phyloP scores from a whole-genome alignment of 2,113 vertebrate species.

The Paramormyrops kingsleyae region DNA sequence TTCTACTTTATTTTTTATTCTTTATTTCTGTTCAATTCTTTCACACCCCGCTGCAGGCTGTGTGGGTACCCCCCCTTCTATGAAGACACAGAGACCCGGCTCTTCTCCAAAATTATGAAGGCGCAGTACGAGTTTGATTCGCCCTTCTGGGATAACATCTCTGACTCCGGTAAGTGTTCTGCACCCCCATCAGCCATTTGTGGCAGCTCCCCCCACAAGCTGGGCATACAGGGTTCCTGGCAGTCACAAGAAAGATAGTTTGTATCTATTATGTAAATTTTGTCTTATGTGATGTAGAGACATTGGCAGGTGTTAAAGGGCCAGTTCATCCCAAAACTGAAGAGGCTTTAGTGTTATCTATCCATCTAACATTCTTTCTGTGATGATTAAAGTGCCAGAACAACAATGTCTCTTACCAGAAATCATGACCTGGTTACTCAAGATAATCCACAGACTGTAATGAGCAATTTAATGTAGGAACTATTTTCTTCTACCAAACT shows the following conservation, averaged over 20 bases:
- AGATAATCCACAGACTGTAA: background rate
- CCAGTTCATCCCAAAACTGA: background rate
- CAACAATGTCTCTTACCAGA: background rate
- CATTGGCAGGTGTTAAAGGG: background rate
- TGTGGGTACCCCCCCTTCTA: slow-evolving; percentile 97
- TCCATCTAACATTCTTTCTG: background rate
- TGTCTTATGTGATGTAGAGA: background rate
- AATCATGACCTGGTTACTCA: background rate
- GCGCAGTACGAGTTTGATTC: slow-evolving; percentile 94
- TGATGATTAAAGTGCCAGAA: background rate
- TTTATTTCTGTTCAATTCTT: background rate
- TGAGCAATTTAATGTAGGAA: background rate
- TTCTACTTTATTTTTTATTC: background rate
- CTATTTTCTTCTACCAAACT: background rate
- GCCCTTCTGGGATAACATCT: slow-evolving; percentile 95
- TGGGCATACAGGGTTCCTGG: background rate
- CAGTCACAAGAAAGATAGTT: background rate
- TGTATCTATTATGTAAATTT: background rate
- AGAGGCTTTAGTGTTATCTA: background rate
- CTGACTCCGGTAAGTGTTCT: slow-evolving; percentile 74
- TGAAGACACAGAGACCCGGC: slow-evolving; percentile 84
- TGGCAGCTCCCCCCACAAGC: background rate
- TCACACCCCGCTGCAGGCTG: slow-evolving; percentile 55
- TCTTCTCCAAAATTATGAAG: slow-evolving; percentile 94
- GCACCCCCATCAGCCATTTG: too few relatives aligned